Percentiles rank a stretch among this genome's conserved stretches.
phyloP scores from a whole-genome alignment of 92 coral and sea anemone species.

The Chrysogorgia sp. region DNA sequence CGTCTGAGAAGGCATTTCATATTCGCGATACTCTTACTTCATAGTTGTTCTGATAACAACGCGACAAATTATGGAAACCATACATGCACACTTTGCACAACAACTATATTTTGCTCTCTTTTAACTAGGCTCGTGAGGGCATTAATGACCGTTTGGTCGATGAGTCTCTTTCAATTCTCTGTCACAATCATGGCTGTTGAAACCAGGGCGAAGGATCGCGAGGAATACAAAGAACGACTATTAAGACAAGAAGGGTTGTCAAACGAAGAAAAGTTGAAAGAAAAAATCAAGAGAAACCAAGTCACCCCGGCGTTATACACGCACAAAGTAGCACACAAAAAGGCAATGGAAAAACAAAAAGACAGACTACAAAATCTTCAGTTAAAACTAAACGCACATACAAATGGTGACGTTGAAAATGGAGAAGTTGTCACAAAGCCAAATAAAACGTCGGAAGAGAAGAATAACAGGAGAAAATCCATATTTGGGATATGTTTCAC shows the following conservation, averaged over 20 bases:
- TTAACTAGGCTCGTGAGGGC: slow-evolving; percentile 78
- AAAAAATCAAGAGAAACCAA: slow-evolving; percentile 72
- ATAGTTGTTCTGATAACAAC: too few relatives aligned
- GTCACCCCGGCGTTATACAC: slow-evolving; percentile 82
- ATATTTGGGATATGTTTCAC: slow-evolving; percentile 24
- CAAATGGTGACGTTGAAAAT: slow-evolving; percentile 41
- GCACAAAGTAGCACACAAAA: slow-evolving; percentile 69
- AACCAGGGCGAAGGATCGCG: slow-evolving; percentile 79
- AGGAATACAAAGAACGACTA: slow-evolving; percentile 77
- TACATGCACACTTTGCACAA: too few relatives aligned
- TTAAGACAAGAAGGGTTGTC: slow-evolving; percentile 63
- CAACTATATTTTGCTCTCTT: too few relatives aligned
- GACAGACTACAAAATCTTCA: slow-evolving; percentile 61
- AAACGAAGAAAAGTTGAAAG: slow-evolving; percentile 66
- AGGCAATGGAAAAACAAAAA: slow-evolving; percentile 59
- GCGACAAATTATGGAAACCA: too few relatives aligned
- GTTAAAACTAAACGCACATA: slow-evolving; percentile 60
- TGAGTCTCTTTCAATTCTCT: slow-evolving; percentile 86
- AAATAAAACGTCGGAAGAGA: neutral
- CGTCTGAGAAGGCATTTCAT: too few relatives aligned
- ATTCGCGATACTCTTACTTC: too few relatives aligned
- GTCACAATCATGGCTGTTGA: slow-evolving; percentile 84
- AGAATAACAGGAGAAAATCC: slow-evolving; percentile 7
- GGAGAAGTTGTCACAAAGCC: neutral
- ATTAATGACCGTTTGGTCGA: slow-evolving; percentile 83